Base-by-base conservation (phyloP, 2,888 invertebrate species). In the Epinotia demarniana region DNA sequence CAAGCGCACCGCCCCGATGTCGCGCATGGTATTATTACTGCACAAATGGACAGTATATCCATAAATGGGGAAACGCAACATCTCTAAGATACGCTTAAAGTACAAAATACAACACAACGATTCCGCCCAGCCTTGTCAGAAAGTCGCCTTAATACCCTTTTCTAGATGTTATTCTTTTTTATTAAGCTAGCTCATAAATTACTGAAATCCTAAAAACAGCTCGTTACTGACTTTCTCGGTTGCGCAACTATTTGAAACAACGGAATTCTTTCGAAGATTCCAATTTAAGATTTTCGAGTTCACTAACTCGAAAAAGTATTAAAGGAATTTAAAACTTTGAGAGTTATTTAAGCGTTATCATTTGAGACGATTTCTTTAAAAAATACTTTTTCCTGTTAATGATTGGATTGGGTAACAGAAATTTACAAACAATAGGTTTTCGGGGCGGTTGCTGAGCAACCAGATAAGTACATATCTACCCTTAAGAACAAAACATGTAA, bases 201-300 rank as follows among this genome's bases (percentile, higher is more conserved):
- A 16, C 19, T 33, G 58, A 43, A 68, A 23, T 3, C 19, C 23
- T 19, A 43, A 68, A 58, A 68, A 19, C 16, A 33, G 16, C 23
- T 43, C 57, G 27, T 27, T 3, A 69, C 46, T 46, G 9, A 16
- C n/a, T 69, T 57, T 6, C 6, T 27, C 19, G 46, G 69, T 69
- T 18, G 58, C 46, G 5, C 18, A 57, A 60, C 43, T 60, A 58
- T 69, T 60, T 69, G 69, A 60, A 69, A 60, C 69, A 27, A 11
- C 23, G 27, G n/a, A 68, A 69, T 69, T 69, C 69, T 69, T 69
- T 46, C 27, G 16, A 69, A 69, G 58, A 69, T 69, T 69, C 58
- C 46, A 58, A 69, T 69, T 69, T 69, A 13, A 68, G 69, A 69
- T 60, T 69, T 69, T 69, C 58, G 46, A 69, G 58, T 69, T 69